phyloP scores from a whole-genome alignment of 1,140 invertebrate genomes.

The Atta colombica region DNA sequence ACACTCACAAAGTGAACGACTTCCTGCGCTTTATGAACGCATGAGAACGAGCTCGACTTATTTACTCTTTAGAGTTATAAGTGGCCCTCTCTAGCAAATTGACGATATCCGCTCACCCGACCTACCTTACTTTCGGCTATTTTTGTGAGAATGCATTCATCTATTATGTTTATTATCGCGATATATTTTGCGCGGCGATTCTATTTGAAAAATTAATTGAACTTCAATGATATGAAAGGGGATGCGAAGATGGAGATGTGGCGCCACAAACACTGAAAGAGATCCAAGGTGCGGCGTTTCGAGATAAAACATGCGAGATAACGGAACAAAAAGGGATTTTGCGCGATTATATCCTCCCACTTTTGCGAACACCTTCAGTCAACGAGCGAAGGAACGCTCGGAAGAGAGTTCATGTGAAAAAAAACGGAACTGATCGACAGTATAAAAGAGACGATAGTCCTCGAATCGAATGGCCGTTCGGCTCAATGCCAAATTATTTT shows the following conservation, averaged over 20 bases:
- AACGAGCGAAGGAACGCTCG: slow-evolving; percentile 32
- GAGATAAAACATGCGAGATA: slow-evolving; percentile 45
- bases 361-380: not conserved
- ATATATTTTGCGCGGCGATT: not conserved
- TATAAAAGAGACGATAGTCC: slow-evolving; percentile 64
- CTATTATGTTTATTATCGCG: slow-evolving; percentile 50
- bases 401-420: slow-evolving; percentile 16
- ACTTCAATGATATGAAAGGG: slow-evolving; percentile 47
- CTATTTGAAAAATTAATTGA: slow-evolving; percentile 75
- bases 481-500: slow-evolving; percentile 79
- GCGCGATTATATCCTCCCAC: not conserved
- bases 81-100: not conserved
- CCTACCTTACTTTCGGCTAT: slow-evolving; percentile 3
- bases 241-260: not conserved
- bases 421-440: slow-evolving; percentile 66
- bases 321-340: slow-evolving; percentile 36
- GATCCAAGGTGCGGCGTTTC: slow-evolving; percentile 53
- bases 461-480: slow-evolving; percentile 70
- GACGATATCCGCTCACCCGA: slow-evolving; percentile 44
- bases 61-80: slow-evolving; percentile 31
- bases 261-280: slow-evolving; percentile 49
- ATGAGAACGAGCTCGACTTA: slow-evolving; percentile 6
- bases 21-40: slow-evolving; percentile 12
- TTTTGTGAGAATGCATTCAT: slow-evolving; percentile 57
- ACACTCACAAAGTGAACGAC: not conserved